Evolutionary conservation across 2,888 invertebrate genomes (phyloP).

Genomic region (Gasteruption jaculator): DNA sequence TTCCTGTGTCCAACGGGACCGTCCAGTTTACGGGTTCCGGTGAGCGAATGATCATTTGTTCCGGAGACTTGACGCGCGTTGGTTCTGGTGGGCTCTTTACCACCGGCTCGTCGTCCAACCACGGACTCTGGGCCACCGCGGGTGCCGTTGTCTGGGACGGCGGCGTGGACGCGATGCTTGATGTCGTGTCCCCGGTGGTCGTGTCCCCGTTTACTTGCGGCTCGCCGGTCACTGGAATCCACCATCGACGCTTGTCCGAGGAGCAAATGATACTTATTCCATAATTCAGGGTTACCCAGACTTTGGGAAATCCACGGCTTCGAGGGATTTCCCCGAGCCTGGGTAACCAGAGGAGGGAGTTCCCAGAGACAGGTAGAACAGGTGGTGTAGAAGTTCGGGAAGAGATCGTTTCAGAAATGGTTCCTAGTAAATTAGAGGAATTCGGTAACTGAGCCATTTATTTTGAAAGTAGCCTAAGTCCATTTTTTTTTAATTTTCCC

Average conservation of each 20-base stretch:
- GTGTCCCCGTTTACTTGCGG: slow-evolving; percentile 45
- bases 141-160: slow-evolving; percentile 61
- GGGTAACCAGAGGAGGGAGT: too few species aligned
- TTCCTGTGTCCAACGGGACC: slow-evolving; percentile 88
- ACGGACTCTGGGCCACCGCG: slow-evolving; percentile 54
- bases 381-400: too few species aligned
- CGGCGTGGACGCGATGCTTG: slow-evolving; percentile 38
- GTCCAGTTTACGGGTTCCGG: slow-evolving; percentile 96
- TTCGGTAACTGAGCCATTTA: too few species aligned
- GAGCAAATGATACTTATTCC: too few species aligned
- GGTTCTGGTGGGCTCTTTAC: slow-evolving; percentile 92
- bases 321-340: too few species aligned
- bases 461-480: too few species aligned
- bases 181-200: slow-evolving; percentile 36
- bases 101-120: slow-evolving; percentile 63
- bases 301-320: too few species aligned
- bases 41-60: slow-evolving; percentile 87
- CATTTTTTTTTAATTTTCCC: too few species aligned
- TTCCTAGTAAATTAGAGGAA: too few species aligned
- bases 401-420: too few species aligned
- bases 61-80: slow-evolving; percentile 88
- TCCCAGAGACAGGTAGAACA: too few species aligned
- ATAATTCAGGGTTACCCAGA: too few species aligned
- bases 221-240: slow-evolving; percentile 48
- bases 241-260: slow-evolving; percentile 34